Evolutionary conservation across 2,797 vertebrate genomes (phyloP).

Genomic region (Sebastes hubbsi): DNA sequence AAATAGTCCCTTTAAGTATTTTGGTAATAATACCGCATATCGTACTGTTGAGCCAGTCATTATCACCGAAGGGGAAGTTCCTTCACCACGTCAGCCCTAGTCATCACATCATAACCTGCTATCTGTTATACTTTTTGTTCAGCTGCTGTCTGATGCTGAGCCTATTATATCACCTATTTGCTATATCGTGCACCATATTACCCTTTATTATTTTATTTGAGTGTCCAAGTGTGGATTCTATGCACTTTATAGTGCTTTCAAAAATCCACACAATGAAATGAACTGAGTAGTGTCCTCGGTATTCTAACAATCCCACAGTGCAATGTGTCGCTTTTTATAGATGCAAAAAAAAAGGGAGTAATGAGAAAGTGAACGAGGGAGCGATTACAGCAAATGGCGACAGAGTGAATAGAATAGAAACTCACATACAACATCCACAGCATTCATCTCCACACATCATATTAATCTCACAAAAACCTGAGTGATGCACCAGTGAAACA

Average conservation of each 20-base stretch:
- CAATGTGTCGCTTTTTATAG: not conserved
- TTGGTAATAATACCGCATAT: too few species aligned
- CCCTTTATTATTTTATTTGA: not conserved
- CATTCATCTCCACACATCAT: not conserved
- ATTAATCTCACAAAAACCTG: not conserved
- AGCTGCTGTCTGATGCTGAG: not conserved
- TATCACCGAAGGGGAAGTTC: too few species aligned
- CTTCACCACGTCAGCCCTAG: too few species aligned
- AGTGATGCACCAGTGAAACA: not conserved
- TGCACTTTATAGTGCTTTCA: not conserved
- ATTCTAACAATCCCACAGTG: not conserved
- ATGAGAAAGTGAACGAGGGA: not conserved
- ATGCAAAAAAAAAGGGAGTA: not conserved
- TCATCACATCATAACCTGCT: not conserved
- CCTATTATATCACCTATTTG: not conserved
- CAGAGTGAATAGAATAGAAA: not conserved
- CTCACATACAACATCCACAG: not conserved
- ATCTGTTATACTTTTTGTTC: not conserved
- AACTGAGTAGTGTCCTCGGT: too few species aligned
- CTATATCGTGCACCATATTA: not conserved
- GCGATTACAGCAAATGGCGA: not conserved
- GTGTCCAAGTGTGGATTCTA: not conserved
- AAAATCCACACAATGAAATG: not conserved
- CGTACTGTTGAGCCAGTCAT: too few species aligned
- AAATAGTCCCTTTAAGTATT: too few species aligned